A percentile compares a stretch with the other conserved stretches of the same genome.
Evolutionary conservation across 2,888 invertebrate genomes (phyloP).

Genomic region (Augiades crinisus): DNA sequence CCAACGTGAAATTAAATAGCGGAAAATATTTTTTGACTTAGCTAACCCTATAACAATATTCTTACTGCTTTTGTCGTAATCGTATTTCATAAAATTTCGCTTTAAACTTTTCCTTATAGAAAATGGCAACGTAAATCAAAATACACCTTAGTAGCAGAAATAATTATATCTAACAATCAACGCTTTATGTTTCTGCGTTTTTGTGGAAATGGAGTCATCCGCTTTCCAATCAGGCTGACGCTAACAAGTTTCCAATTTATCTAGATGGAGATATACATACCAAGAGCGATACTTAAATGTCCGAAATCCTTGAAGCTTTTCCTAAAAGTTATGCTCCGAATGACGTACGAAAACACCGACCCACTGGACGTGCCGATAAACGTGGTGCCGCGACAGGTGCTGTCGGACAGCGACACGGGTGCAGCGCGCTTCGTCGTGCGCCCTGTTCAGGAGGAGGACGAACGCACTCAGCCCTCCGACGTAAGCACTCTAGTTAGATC

Average conservation of each 20-base stretch:
- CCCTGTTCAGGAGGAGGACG: constrained; percentile 85
- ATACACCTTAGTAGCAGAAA: no score
- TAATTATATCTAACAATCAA: background rate
- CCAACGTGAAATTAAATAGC: no score
- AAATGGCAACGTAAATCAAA: no score
- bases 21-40: no score
- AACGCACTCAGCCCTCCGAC: constrained; percentile 76
- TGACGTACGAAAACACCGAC: constrained; percentile 21
- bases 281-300: constrained; percentile 7
- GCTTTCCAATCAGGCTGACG: background rate
- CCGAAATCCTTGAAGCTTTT: constrained; percentile 17
- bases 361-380: constrained; percentile 37
- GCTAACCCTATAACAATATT: no score
- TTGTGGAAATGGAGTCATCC: background rate
- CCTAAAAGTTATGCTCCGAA: constrained; percentile 21
- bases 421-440: constrained; percentile 84
- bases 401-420: constrained; percentile 77
- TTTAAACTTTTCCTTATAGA: no score
- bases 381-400: constrained; percentile 61
- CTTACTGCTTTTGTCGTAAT: no score
- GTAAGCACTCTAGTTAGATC: constrained; percentile 54
- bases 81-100: no score
- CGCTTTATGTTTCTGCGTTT: background rate
- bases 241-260: constrained; percentile 10
- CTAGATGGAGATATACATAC: constrained; percentile 21